Conservation (phyloP, 2,888 invertebrate species). For the Apomyelois bistriatella region DNA sequence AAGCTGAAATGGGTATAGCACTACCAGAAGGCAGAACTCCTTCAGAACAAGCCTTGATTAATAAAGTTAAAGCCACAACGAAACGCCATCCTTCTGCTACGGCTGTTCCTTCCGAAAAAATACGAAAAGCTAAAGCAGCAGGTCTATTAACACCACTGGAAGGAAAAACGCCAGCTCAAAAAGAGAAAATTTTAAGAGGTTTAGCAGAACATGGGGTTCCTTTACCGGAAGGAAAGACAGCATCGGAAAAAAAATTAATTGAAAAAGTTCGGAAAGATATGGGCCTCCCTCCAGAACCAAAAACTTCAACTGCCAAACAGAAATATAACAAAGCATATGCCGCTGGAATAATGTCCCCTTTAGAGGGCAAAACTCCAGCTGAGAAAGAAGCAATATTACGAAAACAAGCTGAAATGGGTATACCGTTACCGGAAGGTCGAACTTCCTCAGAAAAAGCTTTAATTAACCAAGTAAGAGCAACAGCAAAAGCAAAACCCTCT, state of each 20-base stretch:
- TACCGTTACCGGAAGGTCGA: not conserved
- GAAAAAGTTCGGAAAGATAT: too few species aligned
- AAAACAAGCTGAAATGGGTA: slow-evolving; percentile 28
- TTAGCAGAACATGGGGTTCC: too few species aligned
- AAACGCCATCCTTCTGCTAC: slow-evolving; percentile 3
- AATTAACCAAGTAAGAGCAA: too few species aligned
- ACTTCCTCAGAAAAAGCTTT: too few species aligned
- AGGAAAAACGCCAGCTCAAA: not conserved
- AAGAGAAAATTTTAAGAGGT: slow-evolving; percentile 16
- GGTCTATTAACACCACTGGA: too few species aligned
- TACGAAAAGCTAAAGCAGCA: too few species aligned
- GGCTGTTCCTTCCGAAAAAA: not conserved
- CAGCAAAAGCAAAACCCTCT: too few species aligned
- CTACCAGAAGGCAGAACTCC: slow-evolving; percentile 28
- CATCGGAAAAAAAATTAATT: too few species aligned
- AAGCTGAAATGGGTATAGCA: slow-evolving; percentile 25
- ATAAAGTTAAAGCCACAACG: slow-evolving; percentile 20
- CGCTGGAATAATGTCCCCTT: slow-evolving; percentile 26
- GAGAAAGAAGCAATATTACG: slow-evolving; percentile 26
- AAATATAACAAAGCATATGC: slow-evolving; percentile 14
- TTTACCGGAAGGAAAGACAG: too few species aligned
- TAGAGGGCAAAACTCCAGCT: slow-evolving; percentile 15
- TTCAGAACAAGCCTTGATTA: slow-evolving; percentile 28
- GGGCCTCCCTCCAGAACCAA: too few species aligned
- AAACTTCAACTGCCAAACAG: too few species aligned